Evolutionary conservation across 2,888 invertebrate species (phyloP).

Genomic region (Cenopis cana): DNA sequence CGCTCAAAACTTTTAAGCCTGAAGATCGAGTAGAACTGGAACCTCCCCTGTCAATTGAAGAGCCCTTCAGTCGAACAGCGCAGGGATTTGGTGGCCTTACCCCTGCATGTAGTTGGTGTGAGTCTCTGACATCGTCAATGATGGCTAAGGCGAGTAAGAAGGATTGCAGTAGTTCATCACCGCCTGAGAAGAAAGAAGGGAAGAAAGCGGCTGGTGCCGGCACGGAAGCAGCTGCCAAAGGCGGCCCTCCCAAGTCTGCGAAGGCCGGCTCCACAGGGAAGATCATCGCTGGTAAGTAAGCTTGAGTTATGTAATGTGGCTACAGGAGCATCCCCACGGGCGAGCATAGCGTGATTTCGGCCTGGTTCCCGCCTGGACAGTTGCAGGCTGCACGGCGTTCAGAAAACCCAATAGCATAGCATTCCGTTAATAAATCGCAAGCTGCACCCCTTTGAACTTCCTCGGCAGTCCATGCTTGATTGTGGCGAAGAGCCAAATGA

Average conservation of each 20-base stretch:
- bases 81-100: background rate
- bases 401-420: too few species aligned
- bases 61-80: background rate
- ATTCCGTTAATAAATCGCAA: too few species aligned
- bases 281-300: constrained; percentile 68
- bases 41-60: background rate
- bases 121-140: background rate
- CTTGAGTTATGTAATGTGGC: background rate
- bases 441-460: too few species aligned
- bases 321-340: too few species aligned
- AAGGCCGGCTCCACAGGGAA: constrained; percentile 60
- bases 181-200: background rate
- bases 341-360: too few species aligned
- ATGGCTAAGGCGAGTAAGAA: background rate
- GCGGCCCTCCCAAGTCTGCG: constrained; percentile 52
- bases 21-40: constrained; percentile 1
- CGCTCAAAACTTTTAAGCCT: background rate
- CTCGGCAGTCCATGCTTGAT: too few species aligned
- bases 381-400: too few species aligned
- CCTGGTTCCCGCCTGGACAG: too few species aligned
- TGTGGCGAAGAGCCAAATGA: too few species aligned
- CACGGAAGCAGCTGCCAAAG: constrained; percentile 3
- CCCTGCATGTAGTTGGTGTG: constrained; percentile 10
- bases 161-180: too few species aligned
- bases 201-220: background rate